These are phyloP conservation scores for Hemicentrotus pulcherrimus DNA, from an alignment of 35 echinoderm and acorn worm species.

Conservation along the genomic window DNA sequence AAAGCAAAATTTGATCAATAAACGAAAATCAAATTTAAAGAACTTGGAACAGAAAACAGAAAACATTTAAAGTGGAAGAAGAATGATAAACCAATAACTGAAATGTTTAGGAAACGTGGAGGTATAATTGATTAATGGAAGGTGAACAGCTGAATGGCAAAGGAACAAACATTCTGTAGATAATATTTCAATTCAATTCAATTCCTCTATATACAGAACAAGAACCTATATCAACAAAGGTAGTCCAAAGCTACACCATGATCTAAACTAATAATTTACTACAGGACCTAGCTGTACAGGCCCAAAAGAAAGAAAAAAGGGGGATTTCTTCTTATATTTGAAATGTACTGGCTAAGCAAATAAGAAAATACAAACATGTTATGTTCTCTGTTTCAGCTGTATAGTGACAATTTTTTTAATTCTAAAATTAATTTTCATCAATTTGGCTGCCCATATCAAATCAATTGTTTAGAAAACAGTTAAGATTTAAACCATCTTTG, in stretches of 20 bases:
- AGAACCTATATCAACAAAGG: neutral
- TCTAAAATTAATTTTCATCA: too few species aligned
- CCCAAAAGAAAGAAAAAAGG: too few species aligned
- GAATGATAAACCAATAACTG: too few species aligned
- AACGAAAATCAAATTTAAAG: neutral
- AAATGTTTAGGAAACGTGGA: neutral
- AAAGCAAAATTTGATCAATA: neutral
- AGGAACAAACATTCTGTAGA: neutral
- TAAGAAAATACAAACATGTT: too few species aligned
- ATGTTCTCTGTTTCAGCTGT: too few species aligned
- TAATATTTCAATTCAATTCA: too few species aligned
- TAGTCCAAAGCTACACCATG: neutral
- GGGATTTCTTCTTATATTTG: too few species aligned
- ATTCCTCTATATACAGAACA: too few species aligned
- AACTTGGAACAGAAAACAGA: neutral
- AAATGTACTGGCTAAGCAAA: too few species aligned
- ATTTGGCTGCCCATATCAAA: too few species aligned
- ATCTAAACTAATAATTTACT: neutral
- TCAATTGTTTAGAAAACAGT: neutral
- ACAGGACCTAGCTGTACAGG: too few species aligned
- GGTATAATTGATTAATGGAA: neutral
- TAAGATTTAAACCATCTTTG: neutral
- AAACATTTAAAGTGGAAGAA: neutral
- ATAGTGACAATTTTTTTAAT: too few species aligned
- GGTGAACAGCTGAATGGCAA: neutral